Percentiles rank a stretch among this genome's conserved stretches.
phyloP scores from a whole-genome alignment of 2,888 invertebrate genomes.

The Plebejus melissa region DNA sequence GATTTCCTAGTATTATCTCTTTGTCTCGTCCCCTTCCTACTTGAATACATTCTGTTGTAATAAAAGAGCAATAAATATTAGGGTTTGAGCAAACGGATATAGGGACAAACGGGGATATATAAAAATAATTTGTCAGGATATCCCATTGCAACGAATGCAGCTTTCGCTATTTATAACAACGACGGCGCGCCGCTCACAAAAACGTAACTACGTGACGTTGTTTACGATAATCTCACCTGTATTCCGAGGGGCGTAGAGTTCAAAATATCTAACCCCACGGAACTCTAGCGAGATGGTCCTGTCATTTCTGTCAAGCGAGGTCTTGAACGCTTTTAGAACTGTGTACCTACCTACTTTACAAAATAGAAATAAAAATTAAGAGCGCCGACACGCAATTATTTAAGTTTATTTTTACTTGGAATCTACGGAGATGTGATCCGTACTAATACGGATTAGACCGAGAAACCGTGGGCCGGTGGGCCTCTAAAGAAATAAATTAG shows the following conservation, averaged over 20 bases:
- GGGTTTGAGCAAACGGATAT: slow-evolving; percentile 51
- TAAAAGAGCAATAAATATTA: slow-evolving; percentile 23
- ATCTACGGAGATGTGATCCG: background rate
- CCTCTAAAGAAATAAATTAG: background rate
- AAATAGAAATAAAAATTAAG: slow-evolving; percentile 33
- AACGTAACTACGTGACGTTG: slow-evolving; percentile 32
- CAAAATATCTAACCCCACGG: slow-evolving; percentile 30
- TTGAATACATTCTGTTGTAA: background rate
- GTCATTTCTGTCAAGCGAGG: slow-evolving; percentile 39
- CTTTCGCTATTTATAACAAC: slow-evolving; percentile 42
- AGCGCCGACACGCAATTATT: slow-evolving; percentile 33
- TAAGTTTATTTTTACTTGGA: slow-evolving; percentile 31
- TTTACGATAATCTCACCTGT: slow-evolving; percentile 33
- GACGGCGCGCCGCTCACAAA: slow-evolving; percentile 38
- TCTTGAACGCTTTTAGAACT: slow-evolving; percentile 35
- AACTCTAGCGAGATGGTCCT: slow-evolving; percentile 31
- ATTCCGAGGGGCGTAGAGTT: slow-evolving; percentile 33
- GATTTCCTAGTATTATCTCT: background rate
- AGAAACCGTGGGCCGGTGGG: background rate
- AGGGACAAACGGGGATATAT: slow-evolving; percentile 60
- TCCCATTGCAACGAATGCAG: slow-evolving; percentile 54
- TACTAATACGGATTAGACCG: background rate
- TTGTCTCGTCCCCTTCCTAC: background rate
- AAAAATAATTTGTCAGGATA: slow-evolving; percentile 77
- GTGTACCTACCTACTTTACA: slow-evolving; percentile 34